Conservation (phyloP, 2,113 vertebrate genomes). For the Marmota flaviventris region DNA sequence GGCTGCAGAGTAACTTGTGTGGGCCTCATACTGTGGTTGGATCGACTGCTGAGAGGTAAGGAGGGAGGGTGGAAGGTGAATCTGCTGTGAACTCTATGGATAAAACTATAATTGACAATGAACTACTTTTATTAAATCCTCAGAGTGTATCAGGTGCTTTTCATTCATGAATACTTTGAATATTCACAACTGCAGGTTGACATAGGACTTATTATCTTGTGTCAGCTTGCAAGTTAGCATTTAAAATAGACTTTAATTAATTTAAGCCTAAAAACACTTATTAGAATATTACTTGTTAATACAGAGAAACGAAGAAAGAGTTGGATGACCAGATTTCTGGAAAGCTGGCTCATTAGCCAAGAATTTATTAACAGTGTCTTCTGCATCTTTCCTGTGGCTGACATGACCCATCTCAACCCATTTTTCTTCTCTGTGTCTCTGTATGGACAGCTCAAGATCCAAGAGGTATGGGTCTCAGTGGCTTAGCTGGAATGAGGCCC, state of each 20-base stretch:
- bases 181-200: not conserved
- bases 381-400: not conserved
- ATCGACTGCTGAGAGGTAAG: not conserved
- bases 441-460: not conserved
- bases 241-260: not conserved
- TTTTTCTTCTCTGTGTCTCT: not conserved
- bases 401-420: not conserved
- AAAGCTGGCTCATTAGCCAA: not conserved
- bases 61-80: not conserved
- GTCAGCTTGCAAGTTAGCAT: not conserved
- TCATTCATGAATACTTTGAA: not conserved
- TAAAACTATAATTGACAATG: not conserved
- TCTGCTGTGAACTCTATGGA: not conserved
- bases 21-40: fast-evolving
- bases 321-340: not conserved
- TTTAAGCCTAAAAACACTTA: not conserved
- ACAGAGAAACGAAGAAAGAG: not conserved
- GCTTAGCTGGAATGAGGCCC: not conserved
- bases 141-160: not conserved
- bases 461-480: not conserved
- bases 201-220: not conserved
- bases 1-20: not conserved
- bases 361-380: not conserved
- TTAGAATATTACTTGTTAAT: not conserved
- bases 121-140: not conserved